Conservation (phyloP, 2,113 vertebrate genomes). For the Propithecus coquereli region DNA sequence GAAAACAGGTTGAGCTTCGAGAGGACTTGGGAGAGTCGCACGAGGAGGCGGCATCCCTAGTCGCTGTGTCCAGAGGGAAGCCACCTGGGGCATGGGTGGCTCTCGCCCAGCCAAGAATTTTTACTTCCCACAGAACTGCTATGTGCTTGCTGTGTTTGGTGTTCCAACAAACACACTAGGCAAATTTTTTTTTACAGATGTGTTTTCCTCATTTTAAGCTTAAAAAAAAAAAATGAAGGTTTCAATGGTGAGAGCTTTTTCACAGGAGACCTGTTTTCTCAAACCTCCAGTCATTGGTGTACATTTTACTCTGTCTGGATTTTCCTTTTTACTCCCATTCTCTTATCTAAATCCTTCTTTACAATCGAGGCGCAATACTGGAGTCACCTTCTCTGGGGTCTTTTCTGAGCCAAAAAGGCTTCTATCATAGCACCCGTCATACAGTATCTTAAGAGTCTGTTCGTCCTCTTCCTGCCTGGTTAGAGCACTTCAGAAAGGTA, state of each 20-base stretch:
- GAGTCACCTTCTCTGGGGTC: neutral
- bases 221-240: neutral
- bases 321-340: neutral
- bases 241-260: neutral
- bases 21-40: neutral
- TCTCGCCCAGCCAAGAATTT: neutral
- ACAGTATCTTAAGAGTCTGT: neutral
- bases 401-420: neutral
- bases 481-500: neutral
- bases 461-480: neutral
- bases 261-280: neutral
- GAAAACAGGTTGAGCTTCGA: neutral
- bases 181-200: neutral
- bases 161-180: neutral
- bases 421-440: neutral
- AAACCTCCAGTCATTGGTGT: neutral
- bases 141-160: neutral
- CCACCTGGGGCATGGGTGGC: too few relatives aligned
- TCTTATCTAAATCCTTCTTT: neutral
- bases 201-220: slow-evolving; percentile 20
- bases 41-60: neutral
- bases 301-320: neutral
- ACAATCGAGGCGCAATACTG: too few relatives aligned
- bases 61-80: neutral
- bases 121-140: neutral